Evolutionary conservation across 2,113 vertebrate genomes (phyloP).

Genomic region (Pelvicachromis taeniatus): DNA sequence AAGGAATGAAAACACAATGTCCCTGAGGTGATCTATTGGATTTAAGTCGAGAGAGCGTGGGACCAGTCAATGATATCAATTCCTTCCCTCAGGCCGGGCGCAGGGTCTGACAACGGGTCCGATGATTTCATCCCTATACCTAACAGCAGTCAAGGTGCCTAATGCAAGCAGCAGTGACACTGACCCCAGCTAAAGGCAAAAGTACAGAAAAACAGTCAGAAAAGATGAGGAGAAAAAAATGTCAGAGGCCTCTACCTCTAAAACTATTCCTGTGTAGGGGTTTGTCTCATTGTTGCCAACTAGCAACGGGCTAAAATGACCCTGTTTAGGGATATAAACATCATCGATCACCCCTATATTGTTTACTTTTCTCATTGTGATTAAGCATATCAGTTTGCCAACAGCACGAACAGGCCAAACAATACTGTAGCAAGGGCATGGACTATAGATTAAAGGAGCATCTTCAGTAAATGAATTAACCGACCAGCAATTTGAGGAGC

Average conservation of each 20-base stretch:
- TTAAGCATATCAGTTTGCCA: neutral
- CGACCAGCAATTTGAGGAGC: conserved; percentile 96
- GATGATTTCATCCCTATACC: neutral
- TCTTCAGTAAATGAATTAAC: conserved; percentile 14
- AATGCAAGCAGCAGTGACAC: neutral
- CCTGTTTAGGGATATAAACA: no score
- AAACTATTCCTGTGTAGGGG: neutral
- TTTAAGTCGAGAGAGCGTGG: neutral
- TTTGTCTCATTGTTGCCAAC: neutral
- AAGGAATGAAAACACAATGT: neutral
- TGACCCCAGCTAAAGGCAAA: neutral
- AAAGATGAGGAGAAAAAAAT: neutral
- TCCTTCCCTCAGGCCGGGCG: neutral
- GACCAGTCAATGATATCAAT: rapidly evolving
- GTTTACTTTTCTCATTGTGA: no score
- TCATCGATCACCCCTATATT: no score
- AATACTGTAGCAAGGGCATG: neutral
- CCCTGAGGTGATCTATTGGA: neutral
- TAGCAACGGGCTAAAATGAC: neutral
- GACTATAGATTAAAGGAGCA: neutral
- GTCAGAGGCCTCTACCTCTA: neutral
- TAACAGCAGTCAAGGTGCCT: neutral
- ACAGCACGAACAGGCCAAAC: no score
- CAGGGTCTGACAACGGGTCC: neutral
- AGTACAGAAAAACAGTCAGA: neutral